A percentile compares a stretch with the other conserved stretches of the same genome.
Conservation (phyloP, 2,797 vertebrate species). For the Australoheros facetus region DNA sequence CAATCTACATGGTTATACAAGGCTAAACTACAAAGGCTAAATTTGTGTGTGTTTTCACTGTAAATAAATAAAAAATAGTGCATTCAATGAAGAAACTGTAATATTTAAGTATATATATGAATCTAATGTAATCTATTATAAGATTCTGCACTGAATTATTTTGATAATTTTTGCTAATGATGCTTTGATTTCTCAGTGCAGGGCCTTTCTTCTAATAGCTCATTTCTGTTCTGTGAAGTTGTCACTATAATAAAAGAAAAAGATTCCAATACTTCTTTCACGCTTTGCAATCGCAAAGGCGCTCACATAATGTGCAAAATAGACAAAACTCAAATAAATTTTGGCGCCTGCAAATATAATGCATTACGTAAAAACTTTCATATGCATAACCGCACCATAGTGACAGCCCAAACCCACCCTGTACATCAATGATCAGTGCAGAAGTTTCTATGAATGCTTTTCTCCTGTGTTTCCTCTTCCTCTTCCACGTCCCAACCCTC, state of each 20-base stretch:
- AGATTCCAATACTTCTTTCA: neutral
- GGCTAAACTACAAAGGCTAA: neutral
- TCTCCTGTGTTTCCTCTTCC: conserved; percentile 1
- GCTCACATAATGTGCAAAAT: neutral
- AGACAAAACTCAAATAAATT: neutral
- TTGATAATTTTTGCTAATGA: neutral
- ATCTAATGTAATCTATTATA: too few relatives aligned
- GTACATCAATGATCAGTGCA: neutral
- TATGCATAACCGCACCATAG: neutral
- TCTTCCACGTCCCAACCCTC: neutral
- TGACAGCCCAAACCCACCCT: neutral
- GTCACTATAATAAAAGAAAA: neutral
- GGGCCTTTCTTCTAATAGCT: neutral
- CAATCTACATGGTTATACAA: neutral
- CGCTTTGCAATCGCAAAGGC: neutral
- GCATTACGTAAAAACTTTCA: neutral
- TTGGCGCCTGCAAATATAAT: neutral
- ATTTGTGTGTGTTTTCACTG: neutral
- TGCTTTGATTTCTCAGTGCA: neutral
- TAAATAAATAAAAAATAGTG: neutral
- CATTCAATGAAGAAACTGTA: neutral
- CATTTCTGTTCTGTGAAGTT: neutral
- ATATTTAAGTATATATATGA: neutral
- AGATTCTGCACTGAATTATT: too few relatives aligned
- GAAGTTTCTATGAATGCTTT: neutral